Evolutionary conservation across 2,888 invertebrate genomes (phyloP).

Genomic region (Chorisops tibialis): DNA sequence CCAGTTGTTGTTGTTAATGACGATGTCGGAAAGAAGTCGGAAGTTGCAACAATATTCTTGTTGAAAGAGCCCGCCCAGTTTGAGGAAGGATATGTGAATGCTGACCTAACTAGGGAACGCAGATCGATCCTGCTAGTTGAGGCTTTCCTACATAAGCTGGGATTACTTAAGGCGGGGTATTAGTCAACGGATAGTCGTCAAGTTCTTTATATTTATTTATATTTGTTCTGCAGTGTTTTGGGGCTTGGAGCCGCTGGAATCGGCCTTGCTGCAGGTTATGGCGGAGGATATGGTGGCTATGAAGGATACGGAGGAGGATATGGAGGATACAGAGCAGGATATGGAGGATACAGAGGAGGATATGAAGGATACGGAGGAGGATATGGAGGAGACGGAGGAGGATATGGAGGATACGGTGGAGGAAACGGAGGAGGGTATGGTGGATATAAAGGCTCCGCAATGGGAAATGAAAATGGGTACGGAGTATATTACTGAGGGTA

Average conservation of each 20-base stretch:
- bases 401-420: neutral
- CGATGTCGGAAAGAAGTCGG: too few species aligned
- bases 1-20: too few species aligned
- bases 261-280: neutral
- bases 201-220: too few species aligned
- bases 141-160: neutral
- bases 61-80: too few species aligned
- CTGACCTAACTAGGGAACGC: neutral
- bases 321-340: neutral
- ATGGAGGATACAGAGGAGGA: neutral
- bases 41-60: too few species aligned
- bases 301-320: too few species aligned
- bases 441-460: neutral
- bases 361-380: slow-evolving; percentile 5
- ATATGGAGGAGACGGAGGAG: neutral
- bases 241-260: slow-evolving; percentile 6
- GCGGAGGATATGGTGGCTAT: neutral
- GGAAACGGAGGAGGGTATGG: neutral
- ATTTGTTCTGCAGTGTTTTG: slow-evolving; percentile 1
- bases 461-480: neutral
- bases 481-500: too few species aligned
- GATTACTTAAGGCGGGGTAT: slow-evolving; percentile 9
- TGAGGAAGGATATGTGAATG: too few species aligned
- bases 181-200: too few species aligned
- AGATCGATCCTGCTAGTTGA: neutral